Evolutionary conservation across 2,797 vertebrate species (phyloP), one percentile per base, ranked within the genome.

Genomic region (Hydrolagus colliei): DNA sequence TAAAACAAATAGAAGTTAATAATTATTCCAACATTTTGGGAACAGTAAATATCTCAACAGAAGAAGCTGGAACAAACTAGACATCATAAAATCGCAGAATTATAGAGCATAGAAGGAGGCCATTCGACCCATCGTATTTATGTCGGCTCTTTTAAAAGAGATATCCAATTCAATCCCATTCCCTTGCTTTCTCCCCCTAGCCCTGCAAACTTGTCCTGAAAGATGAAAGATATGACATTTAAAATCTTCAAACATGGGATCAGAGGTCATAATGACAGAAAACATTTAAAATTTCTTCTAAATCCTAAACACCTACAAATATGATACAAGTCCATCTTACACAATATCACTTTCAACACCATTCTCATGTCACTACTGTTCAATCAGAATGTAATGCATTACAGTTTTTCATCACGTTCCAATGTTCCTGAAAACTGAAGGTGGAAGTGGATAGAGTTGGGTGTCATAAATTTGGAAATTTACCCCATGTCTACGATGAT

Each of bases 1-100:
- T 84, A 41, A 71, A 84, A 68, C 35, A 41, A 52, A 22, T 27
- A 84, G 68, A 67, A 84, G 65, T 84, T 71, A 82, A 71, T 10
- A 10, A 77, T 77, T 52, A 18, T 4, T 18, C 14, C 73, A 52
- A 75, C 52, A 75, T 35, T 75, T 14, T 75, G 59, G 61, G 41
- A 71, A 0, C 32, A 41, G 65, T 9, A 84, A 77, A 41, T 68
- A 68, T 84, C 18, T 20, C 14, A 27, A 79, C 12, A 72, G 3
- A 72, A n/a, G 71, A 6, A n/a, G 77, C 11, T 27, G 32, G 13
- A 9, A 13, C 20, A 67, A 63, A 35, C 16, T 16, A 82, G 13
- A 27, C 27, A 27, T 27, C 27, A 27, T 27, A 27, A 27, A 27
- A 27, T 27, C 27, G 27, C 27, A 27, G 27, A 27, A 27, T 27